Evolutionary conservation across 2,888 invertebrate species (phyloP).

Genomic region (Asteroscopus sphinx): DNA sequence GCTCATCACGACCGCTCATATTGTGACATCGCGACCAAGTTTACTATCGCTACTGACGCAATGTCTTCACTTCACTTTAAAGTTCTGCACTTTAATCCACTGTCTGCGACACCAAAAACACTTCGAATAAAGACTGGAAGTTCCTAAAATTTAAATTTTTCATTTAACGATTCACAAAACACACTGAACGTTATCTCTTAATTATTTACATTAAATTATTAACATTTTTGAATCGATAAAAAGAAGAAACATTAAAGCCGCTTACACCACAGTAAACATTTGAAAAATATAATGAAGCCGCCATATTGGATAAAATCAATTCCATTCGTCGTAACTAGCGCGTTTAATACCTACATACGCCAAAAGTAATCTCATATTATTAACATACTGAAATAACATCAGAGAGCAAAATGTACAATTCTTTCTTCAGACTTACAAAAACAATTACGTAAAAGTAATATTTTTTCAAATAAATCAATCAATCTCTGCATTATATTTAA

Average conservation of each 20-base stretch:
- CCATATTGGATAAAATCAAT: constrained; percentile 73
- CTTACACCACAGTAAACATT: constrained; percentile 65
- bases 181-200: constrained; percentile 47
- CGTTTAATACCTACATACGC: constrained; percentile 38
- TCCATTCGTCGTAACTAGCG: constrained; percentile 50
- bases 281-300: constrained; percentile 68
- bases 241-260: constrained; percentile 20
- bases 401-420: constrained; percentile 28
- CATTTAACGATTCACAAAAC: constrained; percentile 41
- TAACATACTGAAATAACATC: constrained; percentile 32
- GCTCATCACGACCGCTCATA: constrained; percentile 84
- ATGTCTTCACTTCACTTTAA: constrained; percentile 55
- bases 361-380: constrained; percentile 47
- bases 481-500: constrained; percentile 20
- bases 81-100: constrained; percentile 55
- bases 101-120: constrained; percentile 46
- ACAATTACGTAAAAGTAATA: constrained; percentile 25
- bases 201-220: constrained; percentile 15
- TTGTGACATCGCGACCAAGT: constrained; percentile 78
- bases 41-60: constrained; percentile 50
- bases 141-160: constrained; percentile 38
- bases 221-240: constrained; percentile 9
- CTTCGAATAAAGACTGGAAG: constrained; percentile 42
- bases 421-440: constrained; percentile 23
- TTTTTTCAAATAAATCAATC: constrained; percentile 29